Base-by-base conservation (phyloP, 2,888 invertebrate genomes). In the Drosophila barbarae region DNA sequence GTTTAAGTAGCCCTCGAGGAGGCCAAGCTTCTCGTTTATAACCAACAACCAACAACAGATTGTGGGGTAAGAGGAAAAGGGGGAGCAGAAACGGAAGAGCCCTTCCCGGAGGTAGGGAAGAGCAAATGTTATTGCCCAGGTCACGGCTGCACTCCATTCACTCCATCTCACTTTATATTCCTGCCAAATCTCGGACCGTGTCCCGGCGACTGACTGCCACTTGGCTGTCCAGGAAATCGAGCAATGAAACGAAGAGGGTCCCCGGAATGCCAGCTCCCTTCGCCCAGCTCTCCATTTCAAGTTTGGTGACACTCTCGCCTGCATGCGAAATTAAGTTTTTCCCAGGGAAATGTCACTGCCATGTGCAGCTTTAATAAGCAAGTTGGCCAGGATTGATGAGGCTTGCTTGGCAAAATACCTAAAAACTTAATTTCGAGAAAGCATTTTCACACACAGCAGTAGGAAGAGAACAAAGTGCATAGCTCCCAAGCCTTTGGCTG, bases 1-100 rank as follows among this genome's bases (percentile, higher is more conserved):
- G 53, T 28, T 54, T 59, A 53, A 71, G 59, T 47, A 57, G 55
- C 49, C 39, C 49, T 50, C 21, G 10, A 26, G 21, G 15, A 15
- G 23, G 18, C 26, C 10, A 15, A 12, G 18, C 8, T 55, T 12
- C 10, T 54, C 21, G 28, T 36, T 36, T 34, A 49, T n/a, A 21
- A 21, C 10, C 53, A 10, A 35, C 35, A 36, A 21, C 32, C 2
- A 10, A 7, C 12, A 1, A 1, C 46, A 46, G 26, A 53, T 32
- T 21, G 3, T 34, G 34, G 12, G 13, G 12, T 21, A 2, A 4
- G 2, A 2, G 23, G 4, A 23, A 23, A 26, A 8, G 23, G 9
- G 13, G 3, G 23, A 36, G 36, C 15, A 15, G 15, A 39, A 21
- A 12, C 21, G 15, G 6, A 15, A 42, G 28, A 10, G 28, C 3